Evolutionary conservation across 2,113 vertebrate genomes (phyloP).

Genomic region (Cebidichthys violaceus): DNA sequence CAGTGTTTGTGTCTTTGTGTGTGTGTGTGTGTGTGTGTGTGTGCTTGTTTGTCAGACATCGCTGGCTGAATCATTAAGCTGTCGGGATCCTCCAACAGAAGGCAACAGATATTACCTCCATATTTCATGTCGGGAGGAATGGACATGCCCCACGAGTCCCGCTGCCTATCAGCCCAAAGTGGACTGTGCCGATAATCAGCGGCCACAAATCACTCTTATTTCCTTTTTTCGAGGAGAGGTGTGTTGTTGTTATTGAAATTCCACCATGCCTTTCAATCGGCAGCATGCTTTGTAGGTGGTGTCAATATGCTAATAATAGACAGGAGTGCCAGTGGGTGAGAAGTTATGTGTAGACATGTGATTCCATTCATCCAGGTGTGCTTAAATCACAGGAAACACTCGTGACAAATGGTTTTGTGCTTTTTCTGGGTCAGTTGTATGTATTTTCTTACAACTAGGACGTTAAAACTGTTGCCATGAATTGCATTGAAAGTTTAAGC

Average conservation of each 20-base stretch:
- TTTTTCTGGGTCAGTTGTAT: background rate
- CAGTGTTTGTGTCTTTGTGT: constrained; percentile 4
- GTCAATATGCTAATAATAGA: constrained; percentile 1
- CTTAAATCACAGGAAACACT: background rate
- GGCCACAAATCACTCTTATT: constrained; percentile 60
- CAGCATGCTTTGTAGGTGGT: background rate
- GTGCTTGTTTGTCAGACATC: constrained; percentile 23
- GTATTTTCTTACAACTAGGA: background rate
- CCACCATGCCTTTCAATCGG: background rate
- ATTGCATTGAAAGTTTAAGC: background rate
- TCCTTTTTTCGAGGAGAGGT: constrained; percentile 37
- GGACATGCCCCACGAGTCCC: constrained; percentile 13
- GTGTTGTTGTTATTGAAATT: constrained; percentile 14
- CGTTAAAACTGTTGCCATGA: background rate
- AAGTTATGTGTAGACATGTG: constrained; percentile 7
- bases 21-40: constrained; percentile 13
- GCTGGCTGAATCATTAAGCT: constrained; percentile 64
- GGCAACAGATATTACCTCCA: constrained; percentile 64
- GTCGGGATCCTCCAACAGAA: constrained; percentile 63
- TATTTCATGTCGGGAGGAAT: constrained; percentile 67
- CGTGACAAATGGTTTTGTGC: background rate
- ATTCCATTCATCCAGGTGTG: background rate
- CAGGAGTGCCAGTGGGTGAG: background rate
- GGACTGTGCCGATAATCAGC: constrained; percentile 46
- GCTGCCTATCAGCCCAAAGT: constrained; percentile 47